Conservation (phyloP, 64 coral and sea anemone genomes). For the Trachythela sp. region DNA sequence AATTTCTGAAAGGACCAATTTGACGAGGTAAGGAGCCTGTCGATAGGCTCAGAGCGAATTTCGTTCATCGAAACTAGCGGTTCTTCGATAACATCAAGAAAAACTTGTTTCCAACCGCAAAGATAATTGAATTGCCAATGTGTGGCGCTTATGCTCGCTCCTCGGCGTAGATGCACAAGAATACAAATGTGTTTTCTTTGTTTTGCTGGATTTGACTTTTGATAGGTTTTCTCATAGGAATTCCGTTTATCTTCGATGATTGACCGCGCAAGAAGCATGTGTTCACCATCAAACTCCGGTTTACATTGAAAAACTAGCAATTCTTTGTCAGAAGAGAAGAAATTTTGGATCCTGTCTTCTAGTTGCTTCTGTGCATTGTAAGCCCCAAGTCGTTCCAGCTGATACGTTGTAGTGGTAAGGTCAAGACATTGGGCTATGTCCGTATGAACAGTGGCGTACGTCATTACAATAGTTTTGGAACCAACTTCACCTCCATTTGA, state of each 20-base stretch:
- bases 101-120: slow-evolving; percentile 63
- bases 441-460: slow-evolving; percentile 65
- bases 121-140: slow-evolving; percentile 70
- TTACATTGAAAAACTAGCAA: slow-evolving; percentile 77
- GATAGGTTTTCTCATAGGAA: slow-evolving; percentile 27
- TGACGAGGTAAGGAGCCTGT: background rate
- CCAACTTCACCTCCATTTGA: background rate
- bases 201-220: background rate
- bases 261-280: slow-evolving; percentile 78
- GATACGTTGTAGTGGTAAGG: slow-evolving; percentile 28
- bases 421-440: slow-evolving; percentile 53
- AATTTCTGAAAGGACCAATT: background rate
- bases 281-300: slow-evolving; percentile 68
- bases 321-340: slow-evolving; percentile 28
- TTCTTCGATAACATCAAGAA: slow-evolving; percentile 47
- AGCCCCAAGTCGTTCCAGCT: slow-evolving; percentile 70
- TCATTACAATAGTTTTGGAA: slow-evolving; percentile 67
- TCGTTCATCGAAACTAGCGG: slow-evolving; percentile 34
- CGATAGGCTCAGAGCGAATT: slow-evolving; percentile 1
- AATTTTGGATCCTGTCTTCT: slow-evolving; percentile 53
- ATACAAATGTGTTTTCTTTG: slow-evolving; percentile 75
- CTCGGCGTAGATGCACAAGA: slow-evolving; percentile 57
- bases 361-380: slow-evolving; percentile 91
- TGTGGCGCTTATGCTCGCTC: background rate
- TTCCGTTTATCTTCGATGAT: slow-evolving; percentile 66